Conservation (phyloP, 2,888 invertebrate genomes). For the Ariolimax columbianus region DNA sequence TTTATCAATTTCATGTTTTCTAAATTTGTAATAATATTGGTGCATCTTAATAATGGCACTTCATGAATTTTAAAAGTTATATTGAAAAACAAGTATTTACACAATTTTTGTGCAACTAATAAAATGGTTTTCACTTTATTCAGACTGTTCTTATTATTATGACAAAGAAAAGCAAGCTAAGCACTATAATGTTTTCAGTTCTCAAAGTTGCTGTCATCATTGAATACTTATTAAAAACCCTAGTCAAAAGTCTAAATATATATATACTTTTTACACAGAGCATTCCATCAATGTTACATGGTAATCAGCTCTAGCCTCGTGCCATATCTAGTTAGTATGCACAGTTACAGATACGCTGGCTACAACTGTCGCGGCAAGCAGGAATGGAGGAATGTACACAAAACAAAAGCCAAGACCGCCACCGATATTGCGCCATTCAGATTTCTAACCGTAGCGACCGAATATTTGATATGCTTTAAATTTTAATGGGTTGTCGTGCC, state of each 20-base stretch:
- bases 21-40: no score
- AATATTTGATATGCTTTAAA: not conserved
- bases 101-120: no score
- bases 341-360: slow-evolving; percentile 21
- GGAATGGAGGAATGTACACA: slow-evolving; percentile 36
- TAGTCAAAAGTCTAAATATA: not conserved
- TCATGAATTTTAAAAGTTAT: no score
- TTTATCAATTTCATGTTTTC: no score
- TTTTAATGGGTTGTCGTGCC: not conserved
- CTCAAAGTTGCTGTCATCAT: no score
- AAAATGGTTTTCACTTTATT: no score
- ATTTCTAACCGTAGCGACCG: not conserved
- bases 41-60: no score
- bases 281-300: slow-evolving; percentile 28
- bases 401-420: slow-evolving; percentile 48
- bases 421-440: slow-evolving; percentile 12
- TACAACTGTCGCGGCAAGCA: slow-evolving; percentile 38
- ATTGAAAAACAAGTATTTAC: no score
- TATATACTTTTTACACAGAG: not conserved
- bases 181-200: no score
- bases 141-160: no score
- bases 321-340: slow-evolving; percentile 44
- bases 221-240: no score
- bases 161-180: no score
- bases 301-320: slow-evolving; percentile 26